phyloP scores from a whole-genome alignment of 2,888 invertebrate genomes.

The Noctua fimbriata region DNA sequence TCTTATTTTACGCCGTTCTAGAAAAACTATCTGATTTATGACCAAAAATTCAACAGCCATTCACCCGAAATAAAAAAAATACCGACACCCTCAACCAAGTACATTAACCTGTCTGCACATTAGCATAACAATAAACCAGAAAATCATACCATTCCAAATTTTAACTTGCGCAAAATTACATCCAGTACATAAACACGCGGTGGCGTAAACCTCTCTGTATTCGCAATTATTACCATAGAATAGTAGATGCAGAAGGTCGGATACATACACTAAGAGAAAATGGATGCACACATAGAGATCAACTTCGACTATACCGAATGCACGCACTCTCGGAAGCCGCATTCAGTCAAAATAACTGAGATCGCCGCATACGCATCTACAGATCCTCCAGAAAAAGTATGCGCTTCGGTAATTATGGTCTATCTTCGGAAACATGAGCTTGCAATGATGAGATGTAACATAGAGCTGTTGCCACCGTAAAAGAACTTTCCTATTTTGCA shows the following conservation, averaged over 20 bases:
- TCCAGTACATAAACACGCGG: constrained; percentile 78
- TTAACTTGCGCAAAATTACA: constrained; percentile 76
- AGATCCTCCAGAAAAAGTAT: not conserved
- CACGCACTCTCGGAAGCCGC: no score
- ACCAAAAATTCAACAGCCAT: not conserved
- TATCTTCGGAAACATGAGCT: not conserved
- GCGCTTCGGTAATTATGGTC: not conserved
- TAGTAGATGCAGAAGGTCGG: constrained; percentile 2
- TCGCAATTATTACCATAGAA: constrained; percentile 69
- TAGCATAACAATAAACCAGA: constrained; percentile 59
- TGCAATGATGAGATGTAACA: not conserved
- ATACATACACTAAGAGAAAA: not conserved
- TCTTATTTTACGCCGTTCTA: not conserved
- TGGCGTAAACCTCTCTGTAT: constrained; percentile 71
- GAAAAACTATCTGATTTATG: constrained; percentile 18
- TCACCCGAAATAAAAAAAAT: constrained; percentile 34
- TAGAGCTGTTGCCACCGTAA: not conserved
- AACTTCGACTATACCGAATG: not conserved
- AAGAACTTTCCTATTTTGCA: no score
- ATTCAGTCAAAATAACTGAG: not conserved
- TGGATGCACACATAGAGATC: not conserved
- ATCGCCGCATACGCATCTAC: not conserved
- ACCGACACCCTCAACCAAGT: not conserved
- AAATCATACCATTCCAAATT: constrained; percentile 66
- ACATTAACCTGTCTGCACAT: constrained; percentile 45